A percentile compares a stretch with the other conserved stretches of the same genome.
phyloP scores from a whole-genome alignment of 1,140 invertebrate species.

The Vollenhovia emeryi region DNA sequence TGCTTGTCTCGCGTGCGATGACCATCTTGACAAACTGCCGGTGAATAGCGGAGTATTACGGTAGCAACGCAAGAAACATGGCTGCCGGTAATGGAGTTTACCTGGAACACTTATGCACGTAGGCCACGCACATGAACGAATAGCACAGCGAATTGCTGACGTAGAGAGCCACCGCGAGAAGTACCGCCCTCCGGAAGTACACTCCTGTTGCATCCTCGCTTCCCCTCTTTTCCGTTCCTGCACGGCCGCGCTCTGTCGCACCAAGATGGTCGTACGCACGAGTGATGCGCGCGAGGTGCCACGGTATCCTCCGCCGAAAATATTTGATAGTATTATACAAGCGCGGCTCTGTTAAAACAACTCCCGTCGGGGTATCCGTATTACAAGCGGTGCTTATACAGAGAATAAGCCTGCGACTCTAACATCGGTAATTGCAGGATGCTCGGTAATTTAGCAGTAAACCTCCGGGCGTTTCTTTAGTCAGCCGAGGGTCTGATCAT shows the following conservation, averaged over 20 bases:
- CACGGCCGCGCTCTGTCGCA: constrained; percentile 17
- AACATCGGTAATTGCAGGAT: constrained; percentile 70
- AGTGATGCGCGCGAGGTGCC: not conserved
- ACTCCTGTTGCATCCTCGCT: constrained; percentile 73
- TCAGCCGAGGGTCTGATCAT: constrained; percentile 64
- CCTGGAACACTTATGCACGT: constrained; percentile 67
- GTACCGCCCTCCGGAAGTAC: constrained; percentile 81
- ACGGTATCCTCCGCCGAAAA: not conserved
- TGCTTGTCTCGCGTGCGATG: constrained; percentile 29
- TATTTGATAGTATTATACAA: not conserved
- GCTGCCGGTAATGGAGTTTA: constrained; percentile 70
- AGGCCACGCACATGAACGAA: constrained; percentile 68
- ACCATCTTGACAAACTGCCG: constrained; percentile 50
- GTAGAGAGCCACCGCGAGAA: constrained; percentile 69
- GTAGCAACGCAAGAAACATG: constrained; percentile 68
- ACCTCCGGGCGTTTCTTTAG: constrained; percentile 66
- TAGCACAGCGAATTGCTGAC: constrained; percentile 71
- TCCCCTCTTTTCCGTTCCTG: constrained; percentile 47
- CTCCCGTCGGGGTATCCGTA: constrained; percentile 1
- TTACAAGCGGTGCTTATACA: constrained; percentile 63
- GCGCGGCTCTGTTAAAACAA: not conserved
- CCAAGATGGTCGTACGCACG: not conserved
- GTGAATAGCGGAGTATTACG: constrained; percentile 36
- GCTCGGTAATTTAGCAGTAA: constrained; percentile 69
- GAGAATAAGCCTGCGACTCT: constrained; percentile 65